phyloP scores from a whole-genome alignment of 2,797 vertebrate genomes.

The Oryzias sinensis region DNA sequence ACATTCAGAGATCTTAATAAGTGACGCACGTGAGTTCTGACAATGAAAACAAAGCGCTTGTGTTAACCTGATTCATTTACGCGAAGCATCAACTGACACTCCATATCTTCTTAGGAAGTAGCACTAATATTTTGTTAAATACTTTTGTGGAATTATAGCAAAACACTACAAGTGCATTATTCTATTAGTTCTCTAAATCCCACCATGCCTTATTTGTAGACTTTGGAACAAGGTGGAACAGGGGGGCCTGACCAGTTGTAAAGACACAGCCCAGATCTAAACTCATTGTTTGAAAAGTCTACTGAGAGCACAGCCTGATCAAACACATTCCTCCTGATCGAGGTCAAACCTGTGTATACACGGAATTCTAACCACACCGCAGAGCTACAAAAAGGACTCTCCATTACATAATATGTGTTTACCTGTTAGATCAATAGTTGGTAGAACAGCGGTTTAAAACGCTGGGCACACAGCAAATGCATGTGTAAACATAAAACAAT shows the following conservation, averaged over 20 bases:
- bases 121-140: no score
- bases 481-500: not conserved
- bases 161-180: no score
- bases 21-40: not conserved
- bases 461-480: not conserved
- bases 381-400: not conserved
- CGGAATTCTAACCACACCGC: slow-evolving; percentile 26
- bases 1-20: not conserved
- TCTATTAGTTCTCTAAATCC: no score
- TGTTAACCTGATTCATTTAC: slow-evolving; percentile 14
- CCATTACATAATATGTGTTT: slow-evolving; percentile 39
- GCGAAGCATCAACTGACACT: not conserved
- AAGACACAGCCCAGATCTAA: slow-evolving; percentile 13
- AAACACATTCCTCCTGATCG: not conserved
- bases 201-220: no score
- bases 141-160: no score
- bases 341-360: slow-evolving; percentile 46
- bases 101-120: not conserved
- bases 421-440: not conserved
- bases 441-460: not conserved
- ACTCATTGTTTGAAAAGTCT: slow-evolving; percentile 10
- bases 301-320: not conserved
- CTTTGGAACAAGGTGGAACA: no score
- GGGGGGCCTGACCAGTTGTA: not conserved
- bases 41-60: slow-evolving; percentile 40